A percentile compares a stretch with the other conserved stretches of the same genome.
Conservation (phyloP, 2,113 vertebrate genomes). For the Eulacestoma nigropectus region DNA sequence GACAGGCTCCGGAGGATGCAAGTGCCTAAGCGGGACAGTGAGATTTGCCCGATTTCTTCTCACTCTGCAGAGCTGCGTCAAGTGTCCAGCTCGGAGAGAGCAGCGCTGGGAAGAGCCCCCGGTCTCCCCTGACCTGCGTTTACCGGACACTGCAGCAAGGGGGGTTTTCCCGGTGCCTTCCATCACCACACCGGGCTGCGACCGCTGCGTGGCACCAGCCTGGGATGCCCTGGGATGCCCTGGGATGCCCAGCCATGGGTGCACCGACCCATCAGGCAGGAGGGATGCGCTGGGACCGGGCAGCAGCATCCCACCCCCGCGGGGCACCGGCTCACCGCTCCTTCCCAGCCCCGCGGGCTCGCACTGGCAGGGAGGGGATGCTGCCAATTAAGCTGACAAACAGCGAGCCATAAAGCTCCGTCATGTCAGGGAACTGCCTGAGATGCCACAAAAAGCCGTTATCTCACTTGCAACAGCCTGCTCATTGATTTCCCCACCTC, state of each 20-base stretch:
- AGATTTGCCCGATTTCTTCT: background rate
- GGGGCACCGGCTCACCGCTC: rapidly evolving
- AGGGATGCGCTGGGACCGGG: background rate
- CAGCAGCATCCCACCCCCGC: rapidly evolving
- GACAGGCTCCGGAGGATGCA: background rate
- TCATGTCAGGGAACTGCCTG: background rate
- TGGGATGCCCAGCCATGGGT: rapidly evolving
- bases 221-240: background rate
- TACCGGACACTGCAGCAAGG: background rate
- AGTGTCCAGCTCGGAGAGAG: background rate
- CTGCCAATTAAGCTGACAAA: background rate
- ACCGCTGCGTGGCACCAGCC: background rate
- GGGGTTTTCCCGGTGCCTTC: background rate
- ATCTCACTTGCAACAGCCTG: background rate
- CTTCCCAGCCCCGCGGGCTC: background rate
- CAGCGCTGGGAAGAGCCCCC: background rate
- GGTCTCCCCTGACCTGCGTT: background rate
- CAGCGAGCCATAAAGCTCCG: background rate
- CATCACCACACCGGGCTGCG: rapidly evolving
- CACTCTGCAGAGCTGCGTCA: background rate
- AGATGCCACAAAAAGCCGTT: conserved; percentile 21
- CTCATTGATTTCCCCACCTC: conserved; percentile 41
- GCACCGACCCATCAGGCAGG: rapidly evolving
- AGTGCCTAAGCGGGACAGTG: background rate
- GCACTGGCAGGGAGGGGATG: background rate